Percentiles rank a stretch among this genome's conserved stretches.
Conservation (phyloP, 2,888 invertebrate genomes). For the Platycheirus rosarum region DNA sequence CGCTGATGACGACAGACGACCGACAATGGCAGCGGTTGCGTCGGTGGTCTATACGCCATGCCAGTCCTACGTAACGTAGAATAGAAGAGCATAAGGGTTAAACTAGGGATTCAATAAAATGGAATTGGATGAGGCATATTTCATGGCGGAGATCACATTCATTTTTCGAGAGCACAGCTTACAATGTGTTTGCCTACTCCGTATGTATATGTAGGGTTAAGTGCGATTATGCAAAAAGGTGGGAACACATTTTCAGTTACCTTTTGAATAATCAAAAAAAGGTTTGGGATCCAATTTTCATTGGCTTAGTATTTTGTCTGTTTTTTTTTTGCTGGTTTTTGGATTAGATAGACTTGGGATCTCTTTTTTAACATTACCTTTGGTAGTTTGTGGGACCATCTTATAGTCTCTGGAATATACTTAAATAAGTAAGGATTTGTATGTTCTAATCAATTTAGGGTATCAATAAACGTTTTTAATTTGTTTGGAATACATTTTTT, state of each 20-base stretch:
- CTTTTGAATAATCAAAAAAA: conserved; percentile 20
- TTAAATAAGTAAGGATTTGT: no score
- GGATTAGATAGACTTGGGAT: no score
- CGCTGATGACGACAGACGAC: background rate
- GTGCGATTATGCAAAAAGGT: conserved; percentile 9
- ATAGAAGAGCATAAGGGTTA: background rate
- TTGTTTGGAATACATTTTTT: no score
- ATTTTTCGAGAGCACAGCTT: conserved; percentile 10
- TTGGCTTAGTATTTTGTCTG: conserved; percentile 14
- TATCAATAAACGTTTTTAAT: no score
- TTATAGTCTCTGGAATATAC: no score
- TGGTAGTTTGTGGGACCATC: no score
- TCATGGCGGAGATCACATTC: conserved; percentile 42
- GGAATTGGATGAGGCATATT: conserved; percentile 30
- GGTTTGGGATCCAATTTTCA: conserved; percentile 8
- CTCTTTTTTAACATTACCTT: no score
- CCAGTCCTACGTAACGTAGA: background rate
- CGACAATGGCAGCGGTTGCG: background rate
- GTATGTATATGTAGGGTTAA: conserved; percentile 25
- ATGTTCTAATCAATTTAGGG: no score
- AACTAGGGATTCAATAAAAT: conserved; percentile 46
- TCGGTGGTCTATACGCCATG: background rate
- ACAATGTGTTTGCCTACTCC: background rate
- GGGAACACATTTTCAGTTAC: conserved; percentile 14
- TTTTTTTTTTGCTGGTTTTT: no score